Evolutionary conservation across 2,797 vertebrate genomes (phyloP).

Genomic region (Falco concolor): DNA sequence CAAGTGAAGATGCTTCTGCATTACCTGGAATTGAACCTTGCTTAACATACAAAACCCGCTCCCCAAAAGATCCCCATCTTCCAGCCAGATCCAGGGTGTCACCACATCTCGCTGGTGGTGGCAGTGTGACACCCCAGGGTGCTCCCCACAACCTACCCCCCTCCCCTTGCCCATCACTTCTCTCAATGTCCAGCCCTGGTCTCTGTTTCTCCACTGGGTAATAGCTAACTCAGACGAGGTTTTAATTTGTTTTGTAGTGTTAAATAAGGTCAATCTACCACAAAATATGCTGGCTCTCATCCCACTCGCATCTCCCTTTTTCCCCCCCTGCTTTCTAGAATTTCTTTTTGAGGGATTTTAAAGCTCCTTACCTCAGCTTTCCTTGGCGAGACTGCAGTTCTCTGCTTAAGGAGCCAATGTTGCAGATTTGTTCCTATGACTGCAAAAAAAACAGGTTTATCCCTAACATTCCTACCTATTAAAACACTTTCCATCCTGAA

Average conservation of each 20-base stretch:
- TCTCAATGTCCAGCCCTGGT: fast-evolving
- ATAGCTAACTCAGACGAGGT: not conserved
- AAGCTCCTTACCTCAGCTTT: not conserved
- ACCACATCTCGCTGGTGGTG: fast-evolving
- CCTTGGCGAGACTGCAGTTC: fast-evolving
- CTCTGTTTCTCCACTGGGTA: not conserved
- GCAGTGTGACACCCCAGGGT: not conserved
- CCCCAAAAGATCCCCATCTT: not conserved
- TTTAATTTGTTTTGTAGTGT: not conserved
- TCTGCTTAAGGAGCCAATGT: not conserved
- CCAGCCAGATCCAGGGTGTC: not conserved
- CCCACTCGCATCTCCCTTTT: not conserved
- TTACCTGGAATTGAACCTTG: not conserved
- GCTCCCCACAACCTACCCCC: fast-evolving
- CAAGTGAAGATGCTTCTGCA: not conserved
- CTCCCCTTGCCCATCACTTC: not conserved
- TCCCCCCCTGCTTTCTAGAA: not conserved
- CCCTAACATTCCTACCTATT: not conserved
- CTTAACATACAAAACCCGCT: not conserved
- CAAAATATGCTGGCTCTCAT: conserved; percentile 4
- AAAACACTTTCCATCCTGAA: not conserved
- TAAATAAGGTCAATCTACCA: conserved; percentile 23
- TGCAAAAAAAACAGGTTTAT: not conserved
- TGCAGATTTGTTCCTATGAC: not conserved
- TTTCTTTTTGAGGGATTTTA: not conserved